Conservation (phyloP, 2,888 invertebrate species). For the Willowsia nigromaculata region DNA sequence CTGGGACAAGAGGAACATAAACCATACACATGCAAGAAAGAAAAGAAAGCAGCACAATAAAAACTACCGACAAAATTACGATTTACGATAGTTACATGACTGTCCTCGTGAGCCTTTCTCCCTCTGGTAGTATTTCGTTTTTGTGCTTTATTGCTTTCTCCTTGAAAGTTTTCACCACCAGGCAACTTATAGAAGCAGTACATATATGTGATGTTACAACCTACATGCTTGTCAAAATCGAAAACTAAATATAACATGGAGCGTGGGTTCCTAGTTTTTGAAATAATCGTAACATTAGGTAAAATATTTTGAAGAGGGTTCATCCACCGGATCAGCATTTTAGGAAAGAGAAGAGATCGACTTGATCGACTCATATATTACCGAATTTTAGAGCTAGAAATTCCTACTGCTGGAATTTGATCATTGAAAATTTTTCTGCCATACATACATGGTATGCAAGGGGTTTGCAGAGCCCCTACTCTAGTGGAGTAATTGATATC, state of each 20-base stretch:
- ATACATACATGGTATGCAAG: not conserved
- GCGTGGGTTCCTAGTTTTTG: not conserved
- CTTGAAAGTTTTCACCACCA: constrained; percentile 16
- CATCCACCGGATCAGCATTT: not conserved
- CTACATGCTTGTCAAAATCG: not conserved
- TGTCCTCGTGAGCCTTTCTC: constrained; percentile 27
- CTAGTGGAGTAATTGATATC: constrained; percentile 7
- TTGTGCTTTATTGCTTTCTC: constrained; percentile 58
- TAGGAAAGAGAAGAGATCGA: not conserved
- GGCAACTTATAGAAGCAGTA: not conserved
- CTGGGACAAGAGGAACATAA: constrained; percentile 17
- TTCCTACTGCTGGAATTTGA: not conserved
- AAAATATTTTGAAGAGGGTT: constrained; percentile 4
- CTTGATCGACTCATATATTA: not conserved
- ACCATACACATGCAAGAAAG: not conserved
- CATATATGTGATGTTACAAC: not conserved
- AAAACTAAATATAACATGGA: not conserved
- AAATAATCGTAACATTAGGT: not conserved
- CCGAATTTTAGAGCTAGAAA: too few species aligned
- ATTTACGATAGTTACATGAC: constrained; percentile 54
- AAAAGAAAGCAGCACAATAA: constrained; percentile 23
- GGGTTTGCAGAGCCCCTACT: not conserved
- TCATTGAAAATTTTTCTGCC: not conserved
- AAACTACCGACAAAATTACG: constrained; percentile 45
- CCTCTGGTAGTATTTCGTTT: constrained; percentile 40